Base-by-base conservation (phyloP, 2,888 invertebrate genomes). In the Epicampocera succincta region DNA sequence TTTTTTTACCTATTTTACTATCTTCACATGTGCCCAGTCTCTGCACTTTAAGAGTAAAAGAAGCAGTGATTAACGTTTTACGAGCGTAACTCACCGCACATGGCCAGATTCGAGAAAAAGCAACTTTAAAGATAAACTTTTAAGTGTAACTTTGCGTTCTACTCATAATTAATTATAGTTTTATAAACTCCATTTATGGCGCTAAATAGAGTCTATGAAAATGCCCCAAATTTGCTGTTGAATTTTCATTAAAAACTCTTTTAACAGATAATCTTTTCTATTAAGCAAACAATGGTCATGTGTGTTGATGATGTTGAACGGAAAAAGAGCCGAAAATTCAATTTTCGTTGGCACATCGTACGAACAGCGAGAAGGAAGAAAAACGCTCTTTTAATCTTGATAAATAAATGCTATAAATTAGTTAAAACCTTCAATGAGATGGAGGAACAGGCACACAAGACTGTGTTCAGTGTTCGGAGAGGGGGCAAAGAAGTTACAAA, bases 361-460 rank as follows among this genome's bases (percentile, higher is more conserved):
- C 15, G n/a, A 6, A 54, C 19, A 77, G 12, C 42, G 19, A 52
- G 48, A 15, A 71, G n/a, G 17, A 40, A 40, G 21, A 29, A 44
- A n/a, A 56, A 29, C 21, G 44, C 38, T 21, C 11, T n/a, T 65
- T 15, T 15, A 77, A 77, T 81, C 73, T 69, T 69, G 81, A 81
- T 81, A 63, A 73, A 56, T 33, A 58, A 73, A 73, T 68, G 77
- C 77, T 73, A 81, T 81, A 81, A 77, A 81, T 81, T 81, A 81
- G 77, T 81, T 74, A 77, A 72, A 73, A 77, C 63, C 61, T 21
- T 73, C 66, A 63, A 74, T 68, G 50, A 73, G 76, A 68, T 68
- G 54, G 19, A 68, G 29, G 42, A 15, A 38, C 61, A 33, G 25
- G 11, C 46, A 61, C 54, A 46, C n/a, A 44, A 68, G 19, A 46